Evolutionary conservation across 64 coral and sea anemone genomes (phyloP).

Genomic region (Pocillopora damicornis): DNA sequence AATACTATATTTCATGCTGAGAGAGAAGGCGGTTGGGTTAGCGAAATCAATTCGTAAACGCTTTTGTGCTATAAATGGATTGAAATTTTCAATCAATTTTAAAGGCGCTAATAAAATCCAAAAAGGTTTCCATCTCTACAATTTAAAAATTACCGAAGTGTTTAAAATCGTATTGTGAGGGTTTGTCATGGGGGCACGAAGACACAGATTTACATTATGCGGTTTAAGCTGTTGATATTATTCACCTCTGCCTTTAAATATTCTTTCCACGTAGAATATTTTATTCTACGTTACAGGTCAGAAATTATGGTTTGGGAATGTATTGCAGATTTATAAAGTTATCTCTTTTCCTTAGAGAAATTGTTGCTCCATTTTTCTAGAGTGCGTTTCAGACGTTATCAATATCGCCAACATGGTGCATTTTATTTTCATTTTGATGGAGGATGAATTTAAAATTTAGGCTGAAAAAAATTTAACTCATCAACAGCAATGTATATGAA

Average conservation of each 20-base stretch:
- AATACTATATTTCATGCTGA: slow-evolving; percentile 6
- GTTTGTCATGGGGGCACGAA: background rate
- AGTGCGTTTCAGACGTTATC: background rate
- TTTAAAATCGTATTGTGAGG: background rate
- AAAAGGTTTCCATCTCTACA: background rate
- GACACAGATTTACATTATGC: slow-evolving; percentile 22
- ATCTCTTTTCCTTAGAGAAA: background rate
- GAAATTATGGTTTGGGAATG: background rate
- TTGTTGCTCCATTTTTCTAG: background rate
- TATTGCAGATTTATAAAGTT: background rate
- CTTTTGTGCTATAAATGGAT: background rate
- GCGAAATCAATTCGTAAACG: background rate
- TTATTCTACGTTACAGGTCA: background rate
- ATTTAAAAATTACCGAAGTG: background rate
- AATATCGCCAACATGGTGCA: background rate
- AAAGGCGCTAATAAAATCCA: background rate
- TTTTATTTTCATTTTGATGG: background rate
- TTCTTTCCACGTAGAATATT: background rate
- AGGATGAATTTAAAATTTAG: background rate
- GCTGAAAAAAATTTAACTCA: background rate
- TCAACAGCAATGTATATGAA: background rate
- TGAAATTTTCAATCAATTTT: background rate
- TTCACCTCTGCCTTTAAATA: background rate
- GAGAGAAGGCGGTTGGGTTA: background rate
- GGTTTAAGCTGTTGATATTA: slow-evolving; percentile 18